Percentiles rank a stretch among this genome's conserved stretches.
Conservation (phyloP, 2,797 vertebrate genomes). For the Coranthus polyacanthus region DNA sequence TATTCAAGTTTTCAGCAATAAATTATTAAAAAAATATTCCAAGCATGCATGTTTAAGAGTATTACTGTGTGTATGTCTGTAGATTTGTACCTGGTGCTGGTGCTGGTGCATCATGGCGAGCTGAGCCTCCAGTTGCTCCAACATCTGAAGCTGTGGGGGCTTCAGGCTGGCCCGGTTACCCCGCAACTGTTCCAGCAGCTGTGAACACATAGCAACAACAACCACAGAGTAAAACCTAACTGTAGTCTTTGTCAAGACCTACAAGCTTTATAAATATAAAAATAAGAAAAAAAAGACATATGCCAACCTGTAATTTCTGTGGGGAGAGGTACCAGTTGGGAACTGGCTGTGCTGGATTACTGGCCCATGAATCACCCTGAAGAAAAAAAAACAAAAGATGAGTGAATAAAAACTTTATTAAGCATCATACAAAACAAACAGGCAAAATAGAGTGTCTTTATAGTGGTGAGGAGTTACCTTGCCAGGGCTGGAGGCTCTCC, state of each 20-base stretch:
- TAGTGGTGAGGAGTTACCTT: slow-evolving; percentile 86
- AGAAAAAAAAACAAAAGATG: background rate
- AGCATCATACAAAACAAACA: too few species aligned
- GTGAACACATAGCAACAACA: background rate
- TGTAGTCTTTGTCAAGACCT: background rate
- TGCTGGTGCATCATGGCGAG: slow-evolving; percentile 95
- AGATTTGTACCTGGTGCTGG: slow-evolving; percentile 79
- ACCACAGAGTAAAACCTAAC: background rate
- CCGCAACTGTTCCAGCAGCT: slow-evolving; percentile 97
- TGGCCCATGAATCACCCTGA: slow-evolving; percentile 93
- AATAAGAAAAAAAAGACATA: rapidly evolving
- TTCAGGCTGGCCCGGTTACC: slow-evolving; percentile 94
- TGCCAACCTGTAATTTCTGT: slow-evolving; percentile 94
- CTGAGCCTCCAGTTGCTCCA: slow-evolving; percentile 98
- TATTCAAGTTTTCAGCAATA: background rate
- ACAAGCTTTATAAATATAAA: too few species aligned
- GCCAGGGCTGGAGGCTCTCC: slow-evolving; percentile 95
- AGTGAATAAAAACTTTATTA: too few species aligned
- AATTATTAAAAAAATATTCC: background rate
- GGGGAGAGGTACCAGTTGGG: slow-evolving; percentile 96
- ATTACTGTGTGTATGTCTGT: background rate
- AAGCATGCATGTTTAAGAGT: too few species aligned
- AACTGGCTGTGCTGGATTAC: slow-evolving; percentile 92
- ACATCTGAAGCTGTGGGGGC: slow-evolving; percentile 95
- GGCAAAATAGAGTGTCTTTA: too few species aligned